Percentiles rank a stretch among this genome's conserved stretches.
These are phyloP conservation scores for Phoenicopterus ruber DNA, from an alignment of 2,113 vertebrate genomes.

Conservation along the genomic window DNA sequence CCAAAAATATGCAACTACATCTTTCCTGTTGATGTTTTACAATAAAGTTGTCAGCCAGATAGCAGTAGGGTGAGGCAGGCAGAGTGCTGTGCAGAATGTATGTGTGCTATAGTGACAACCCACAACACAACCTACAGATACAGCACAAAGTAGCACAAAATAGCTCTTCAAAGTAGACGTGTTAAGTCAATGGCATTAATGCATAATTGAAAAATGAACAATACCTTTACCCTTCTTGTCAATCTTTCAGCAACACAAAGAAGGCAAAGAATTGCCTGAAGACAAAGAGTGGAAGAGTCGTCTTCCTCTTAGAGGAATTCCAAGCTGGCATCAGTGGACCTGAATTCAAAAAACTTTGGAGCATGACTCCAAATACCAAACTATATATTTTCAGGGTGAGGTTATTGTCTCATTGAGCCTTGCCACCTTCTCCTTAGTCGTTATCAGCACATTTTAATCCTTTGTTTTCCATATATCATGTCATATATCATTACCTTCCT, in stretches of 20 bases:
- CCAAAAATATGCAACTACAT: neutral
- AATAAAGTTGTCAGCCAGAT: constrained; percentile 18
- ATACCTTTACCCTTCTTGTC: neutral
- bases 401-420: neutral
- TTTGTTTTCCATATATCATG: neutral
- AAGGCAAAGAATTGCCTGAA: neutral
- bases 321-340: neutral
- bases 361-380: neutral
- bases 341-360: neutral
- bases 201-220: neutral
- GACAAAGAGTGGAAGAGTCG: neutral
- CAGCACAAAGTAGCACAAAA: neutral
- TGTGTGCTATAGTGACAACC: neutral
- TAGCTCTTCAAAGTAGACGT: neutral
- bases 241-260: neutral
- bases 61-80: neutral
- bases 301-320: neutral
- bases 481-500: neutral
- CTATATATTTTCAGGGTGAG: neutral
- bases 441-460: neutral
- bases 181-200: neutral
- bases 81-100: neutral
- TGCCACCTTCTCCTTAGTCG: neutral
- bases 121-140: neutral
- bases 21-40: constrained; percentile 18